Evolutionary conservation across 2,113 vertebrate species (phyloP).

Genomic region (Apeltes quadracus): DNA sequence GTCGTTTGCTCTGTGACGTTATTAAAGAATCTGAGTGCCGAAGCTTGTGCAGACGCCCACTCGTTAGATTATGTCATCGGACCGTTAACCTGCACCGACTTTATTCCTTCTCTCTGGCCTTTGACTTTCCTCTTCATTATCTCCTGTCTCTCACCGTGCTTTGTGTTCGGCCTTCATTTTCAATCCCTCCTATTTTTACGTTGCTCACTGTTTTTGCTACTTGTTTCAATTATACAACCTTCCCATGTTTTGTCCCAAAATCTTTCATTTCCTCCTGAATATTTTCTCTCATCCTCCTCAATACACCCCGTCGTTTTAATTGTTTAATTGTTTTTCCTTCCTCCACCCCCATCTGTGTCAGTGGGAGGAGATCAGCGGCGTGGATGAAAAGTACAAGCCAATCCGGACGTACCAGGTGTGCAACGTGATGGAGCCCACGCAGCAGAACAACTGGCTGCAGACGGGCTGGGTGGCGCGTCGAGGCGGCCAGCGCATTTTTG

Average conservation of each 20-base stretch:
- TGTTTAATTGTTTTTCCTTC: background rate
- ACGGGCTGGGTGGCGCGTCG: conserved; percentile 91
- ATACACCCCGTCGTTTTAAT: background rate
- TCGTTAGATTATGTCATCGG: conserved; percentile 37
- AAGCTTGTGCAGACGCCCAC: conserved; percentile 29
- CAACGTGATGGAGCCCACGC: conserved; percentile 94
- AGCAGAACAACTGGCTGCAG: conserved; percentile 99
- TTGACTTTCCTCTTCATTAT: conserved; percentile 4
- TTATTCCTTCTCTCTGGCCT: conserved; percentile 9
- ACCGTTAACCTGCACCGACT: conserved; percentile 6
- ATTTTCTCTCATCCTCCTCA: background rate
- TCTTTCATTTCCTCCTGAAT: background rate
- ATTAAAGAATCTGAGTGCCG: conserved; percentile 36
- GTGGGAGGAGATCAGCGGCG: conserved; percentile 98
- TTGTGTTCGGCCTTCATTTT: background rate
- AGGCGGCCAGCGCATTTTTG: conserved; percentile 91
- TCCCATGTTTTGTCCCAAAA: background rate
- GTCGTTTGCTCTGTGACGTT: conserved; percentile 44
- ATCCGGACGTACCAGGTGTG: conserved; percentile 98
- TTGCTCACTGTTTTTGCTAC: background rate
- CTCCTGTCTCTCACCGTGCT: background rate
- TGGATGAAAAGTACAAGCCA: conserved; percentile 92
- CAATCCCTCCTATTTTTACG: background rate
- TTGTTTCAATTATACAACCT: background rate
- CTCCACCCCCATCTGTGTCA: conserved; percentile 55